Base-by-base conservation (phyloP, 1,140 invertebrate species). In the Maconellicoccus hirsutus region DNA sequence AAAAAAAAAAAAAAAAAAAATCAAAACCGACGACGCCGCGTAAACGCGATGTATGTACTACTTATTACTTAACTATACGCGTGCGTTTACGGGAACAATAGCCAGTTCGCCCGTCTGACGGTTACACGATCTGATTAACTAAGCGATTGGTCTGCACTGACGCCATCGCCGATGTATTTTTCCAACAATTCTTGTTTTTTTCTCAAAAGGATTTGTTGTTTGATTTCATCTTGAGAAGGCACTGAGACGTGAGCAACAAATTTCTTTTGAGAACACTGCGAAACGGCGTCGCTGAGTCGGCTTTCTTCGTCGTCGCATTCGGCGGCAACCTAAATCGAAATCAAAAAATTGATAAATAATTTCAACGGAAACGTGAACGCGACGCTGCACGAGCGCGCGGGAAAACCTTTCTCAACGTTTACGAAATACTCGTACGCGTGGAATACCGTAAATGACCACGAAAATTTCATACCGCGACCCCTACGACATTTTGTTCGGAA, bases 181-280 rank as follows among this genome's bases (percentile, higher is more conserved):
- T 74, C 72, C 22, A 77, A 71, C 3, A 77, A 79, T 79, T 97
- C 93, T 79, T 89, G 87, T 78, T 98, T 98, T 78, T 93, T 92
- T 75, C 91, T 85, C 74, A 85, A 83, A 0, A 98, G 80, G 29
- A 98, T 80, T 0, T 93, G 94, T 76, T 93, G 88, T 78, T 97
- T 92, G 70, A 98, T 88, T 75, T 95, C 91, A 78, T 89, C 86
- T 77, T 95, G 93, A 19, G 89, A 88, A 0, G 93, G 93, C 66
- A 96, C 90, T 10, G 91, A 85, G 69, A 94, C 90, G 76, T 93
- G 90, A 6, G 90, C 86, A n/a, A 89, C 89, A 75, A 89, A 89
- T 70, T 72, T 72, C 42, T 61, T 71, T 71, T 25, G 21, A 66
- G 42, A 27, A 39, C 70, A 26, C 70, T 71, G n/a, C 29, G 29